phyloP scores from a whole-genome alignment of 1,140 invertebrate species.

The Leptinotarsa lineolata region DNA sequence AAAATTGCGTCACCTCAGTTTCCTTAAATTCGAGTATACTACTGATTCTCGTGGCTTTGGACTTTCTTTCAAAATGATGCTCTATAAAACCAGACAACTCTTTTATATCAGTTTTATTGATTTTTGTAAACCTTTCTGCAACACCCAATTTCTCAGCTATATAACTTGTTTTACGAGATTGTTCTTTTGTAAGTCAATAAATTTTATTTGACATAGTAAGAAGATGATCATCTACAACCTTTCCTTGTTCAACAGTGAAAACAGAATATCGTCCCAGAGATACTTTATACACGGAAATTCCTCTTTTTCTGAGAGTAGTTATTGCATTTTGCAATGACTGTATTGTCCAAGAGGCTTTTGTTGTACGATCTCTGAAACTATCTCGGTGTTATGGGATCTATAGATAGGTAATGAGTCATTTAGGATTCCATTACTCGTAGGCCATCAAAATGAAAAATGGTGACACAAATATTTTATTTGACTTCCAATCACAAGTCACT shows the following conservation, averaged over 20 bases:
- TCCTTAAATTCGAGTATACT: constrained; percentile 49
- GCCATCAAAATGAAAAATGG: not conserved
- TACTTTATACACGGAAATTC: not conserved
- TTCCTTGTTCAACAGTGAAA: not conserved
- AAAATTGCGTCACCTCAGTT: constrained; percentile 53
- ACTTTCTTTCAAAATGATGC: constrained; percentile 30
- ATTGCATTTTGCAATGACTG: not conserved
- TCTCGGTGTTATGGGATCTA: too few relatives aligned
- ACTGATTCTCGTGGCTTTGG: constrained; percentile 54
- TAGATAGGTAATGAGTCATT: too few relatives aligned
- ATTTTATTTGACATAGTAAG: not conserved
- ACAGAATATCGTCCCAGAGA: not conserved
- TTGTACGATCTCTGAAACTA: not conserved
- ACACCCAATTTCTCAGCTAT: not conserved
- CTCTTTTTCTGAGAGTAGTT: too few relatives aligned
- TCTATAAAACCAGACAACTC: not conserved
- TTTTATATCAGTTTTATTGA: not conserved
- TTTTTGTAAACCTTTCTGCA: not conserved
- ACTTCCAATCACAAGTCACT: not conserved
- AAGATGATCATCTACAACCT: not conserved
- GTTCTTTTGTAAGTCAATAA: not conserved
- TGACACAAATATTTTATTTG: not conserved
- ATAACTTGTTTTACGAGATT: not conserved
- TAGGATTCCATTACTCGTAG: too few relatives aligned
- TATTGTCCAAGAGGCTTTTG: not conserved